A percentile compares a stretch with the other conserved stretches of the same genome.
These are phyloP conservation scores for Crypturellus undulatus DNA, from an alignment of 2,113 vertebrate genomes.

Conservation along the genomic window DNA sequence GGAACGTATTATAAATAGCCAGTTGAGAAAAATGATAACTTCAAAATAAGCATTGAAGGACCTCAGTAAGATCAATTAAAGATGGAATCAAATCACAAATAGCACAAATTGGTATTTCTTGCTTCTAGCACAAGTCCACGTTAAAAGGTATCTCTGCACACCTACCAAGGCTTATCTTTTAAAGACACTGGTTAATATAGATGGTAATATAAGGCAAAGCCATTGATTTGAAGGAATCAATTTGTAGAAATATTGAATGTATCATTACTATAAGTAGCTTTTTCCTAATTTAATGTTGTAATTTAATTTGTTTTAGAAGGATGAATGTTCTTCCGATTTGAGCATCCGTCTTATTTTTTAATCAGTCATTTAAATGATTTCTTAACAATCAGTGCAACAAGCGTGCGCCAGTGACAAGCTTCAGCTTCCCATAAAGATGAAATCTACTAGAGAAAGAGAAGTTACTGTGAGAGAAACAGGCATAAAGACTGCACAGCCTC, in stretches of 20 bases:
- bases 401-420: neutral
- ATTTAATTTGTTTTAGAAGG: neutral
- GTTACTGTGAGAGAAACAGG: neutral
- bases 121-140: neutral
- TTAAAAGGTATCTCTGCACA: neutral
- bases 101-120: neutral
- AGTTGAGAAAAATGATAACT: neutral
- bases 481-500: neutral
- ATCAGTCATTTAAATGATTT: neutral
- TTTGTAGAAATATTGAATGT: neutral
- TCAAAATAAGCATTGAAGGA: constrained; percentile 18
- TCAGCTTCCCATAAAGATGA: neutral
- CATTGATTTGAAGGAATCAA: neutral
- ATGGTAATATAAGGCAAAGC: neutral
- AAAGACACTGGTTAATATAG: neutral
- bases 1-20: constrained; percentile 7
- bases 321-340: neutral
- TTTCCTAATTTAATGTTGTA: neutral
- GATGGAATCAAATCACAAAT: neutral
- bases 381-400: neutral
- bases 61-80: neutral
- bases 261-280: neutral
- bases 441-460: neutral
- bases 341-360: neutral
- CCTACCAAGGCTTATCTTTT: neutral